phyloP scores from a whole-genome alignment of 2,797 vertebrate species.

The Yasuhikotakia modesta region DNA sequence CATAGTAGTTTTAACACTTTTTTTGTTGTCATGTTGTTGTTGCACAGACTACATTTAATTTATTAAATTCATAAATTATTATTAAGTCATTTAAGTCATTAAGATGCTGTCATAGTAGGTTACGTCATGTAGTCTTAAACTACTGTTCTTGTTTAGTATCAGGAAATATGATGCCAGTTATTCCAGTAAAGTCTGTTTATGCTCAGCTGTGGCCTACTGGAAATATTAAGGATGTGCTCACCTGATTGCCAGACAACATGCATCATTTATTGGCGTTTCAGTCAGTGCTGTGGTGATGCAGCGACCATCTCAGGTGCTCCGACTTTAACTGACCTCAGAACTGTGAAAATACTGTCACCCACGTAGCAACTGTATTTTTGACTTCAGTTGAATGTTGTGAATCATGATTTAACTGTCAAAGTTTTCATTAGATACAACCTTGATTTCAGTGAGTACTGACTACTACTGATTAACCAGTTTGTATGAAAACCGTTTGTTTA shows the following conservation, averaged over 20 bases:
- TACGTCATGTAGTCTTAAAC: neutral
- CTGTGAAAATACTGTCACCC: neutral
- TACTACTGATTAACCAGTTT: neutral
- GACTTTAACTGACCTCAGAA: conserved; percentile 1
- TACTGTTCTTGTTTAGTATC: neutral
- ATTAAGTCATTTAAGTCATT: too few relatives aligned
- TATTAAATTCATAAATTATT: too few relatives aligned
- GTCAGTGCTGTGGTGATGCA: conserved; percentile 11
- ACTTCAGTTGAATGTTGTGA: too few relatives aligned
- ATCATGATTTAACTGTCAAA: conserved; percentile 3
- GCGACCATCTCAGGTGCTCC: neutral
- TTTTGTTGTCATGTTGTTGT: too few relatives aligned
- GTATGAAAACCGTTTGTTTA: too few relatives aligned
- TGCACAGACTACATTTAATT: too few relatives aligned
- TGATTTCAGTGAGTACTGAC: neutral
- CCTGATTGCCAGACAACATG: conserved; percentile 2
- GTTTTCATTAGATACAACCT: neutral
- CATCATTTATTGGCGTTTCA: neutral
- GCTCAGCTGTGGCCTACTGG: neutral
- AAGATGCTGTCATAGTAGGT: neutral
- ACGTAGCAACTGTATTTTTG: too few relatives aligned
- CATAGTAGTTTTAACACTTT: too few relatives aligned
- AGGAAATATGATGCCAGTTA: neutral
- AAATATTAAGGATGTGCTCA: conserved; percentile 3
- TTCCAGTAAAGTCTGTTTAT: neutral